Evolutionary conservation across 2,113 vertebrate species (phyloP).

Genomic region (Coturnix japonica): DNA sequence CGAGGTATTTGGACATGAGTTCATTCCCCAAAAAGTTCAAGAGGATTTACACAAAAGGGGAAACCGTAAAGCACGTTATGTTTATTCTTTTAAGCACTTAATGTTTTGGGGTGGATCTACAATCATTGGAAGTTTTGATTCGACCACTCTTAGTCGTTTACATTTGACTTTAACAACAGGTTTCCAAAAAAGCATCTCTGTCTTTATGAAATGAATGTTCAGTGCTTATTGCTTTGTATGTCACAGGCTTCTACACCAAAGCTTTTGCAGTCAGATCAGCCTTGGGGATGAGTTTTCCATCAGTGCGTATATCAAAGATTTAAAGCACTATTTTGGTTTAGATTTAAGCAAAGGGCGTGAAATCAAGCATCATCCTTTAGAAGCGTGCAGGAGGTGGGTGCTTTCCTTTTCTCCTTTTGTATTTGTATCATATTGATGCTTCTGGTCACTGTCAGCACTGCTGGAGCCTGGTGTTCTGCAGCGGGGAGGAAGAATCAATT

Average conservation of each 20-base stretch:
- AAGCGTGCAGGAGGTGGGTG: background rate
- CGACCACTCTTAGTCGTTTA: background rate
- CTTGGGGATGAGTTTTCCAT: background rate
- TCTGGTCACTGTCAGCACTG: background rate
- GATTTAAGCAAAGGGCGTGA: background rate
- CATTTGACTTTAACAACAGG: background rate
- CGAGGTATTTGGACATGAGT: background rate
- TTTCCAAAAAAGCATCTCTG: background rate
- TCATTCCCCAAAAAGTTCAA: background rate
- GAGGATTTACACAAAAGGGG: background rate
- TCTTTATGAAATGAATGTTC: background rate
- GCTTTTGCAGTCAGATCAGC: background rate
- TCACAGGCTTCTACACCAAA: background rate
- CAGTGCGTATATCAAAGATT: background rate
- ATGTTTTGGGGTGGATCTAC: background rate
- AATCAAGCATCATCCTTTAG: background rate
- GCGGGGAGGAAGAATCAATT: background rate
- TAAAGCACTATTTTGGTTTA: conserved; percentile 34
- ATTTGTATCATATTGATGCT: background rate
- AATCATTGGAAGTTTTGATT: background rate
- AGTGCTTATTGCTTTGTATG: background rate
- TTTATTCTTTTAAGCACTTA: background rate
- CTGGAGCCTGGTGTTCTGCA: background rate
- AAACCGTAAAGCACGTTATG: background rate
- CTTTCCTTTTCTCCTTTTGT: background rate